Evolutionary conservation across 2,797 vertebrate genomes (phyloP).

Genomic region (Megaceryle alcyon): DNA sequence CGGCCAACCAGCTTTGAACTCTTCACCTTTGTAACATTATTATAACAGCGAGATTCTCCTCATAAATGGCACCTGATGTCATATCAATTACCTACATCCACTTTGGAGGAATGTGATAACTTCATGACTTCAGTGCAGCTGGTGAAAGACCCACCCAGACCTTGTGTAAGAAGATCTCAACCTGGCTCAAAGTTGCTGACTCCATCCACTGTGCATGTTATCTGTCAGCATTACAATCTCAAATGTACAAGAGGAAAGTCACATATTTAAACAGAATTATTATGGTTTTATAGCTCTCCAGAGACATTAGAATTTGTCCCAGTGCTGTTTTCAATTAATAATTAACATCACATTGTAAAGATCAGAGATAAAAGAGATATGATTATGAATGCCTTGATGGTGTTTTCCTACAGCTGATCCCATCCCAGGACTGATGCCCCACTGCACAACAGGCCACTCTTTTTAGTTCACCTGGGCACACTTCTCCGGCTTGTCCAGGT

Average conservation of each 20-base stretch:
- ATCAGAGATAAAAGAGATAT: background rate
- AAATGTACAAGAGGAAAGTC: background rate
- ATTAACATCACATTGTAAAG: slow-evolving; percentile 22
- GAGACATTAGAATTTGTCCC: background rate
- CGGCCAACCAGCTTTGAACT: slow-evolving; percentile 34
- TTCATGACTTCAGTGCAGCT: background rate
- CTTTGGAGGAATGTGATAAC: background rate
- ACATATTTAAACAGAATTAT: background rate
- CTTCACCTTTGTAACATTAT: background rate
- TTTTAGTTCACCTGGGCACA: background rate
- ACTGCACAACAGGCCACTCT: background rate
- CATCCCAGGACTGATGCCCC: background rate
- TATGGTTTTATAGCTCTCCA: background rate
- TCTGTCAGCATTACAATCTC: background rate
- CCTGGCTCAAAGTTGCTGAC: background rate
- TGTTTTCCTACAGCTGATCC: background rate
- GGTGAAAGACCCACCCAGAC: background rate
- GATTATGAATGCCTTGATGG: background rate
- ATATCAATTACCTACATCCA: slow-evolving; percentile 6
- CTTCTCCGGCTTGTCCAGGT: no score
- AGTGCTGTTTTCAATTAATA: background rate
- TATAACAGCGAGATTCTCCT: background rate
- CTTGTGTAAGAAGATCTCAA: background rate
- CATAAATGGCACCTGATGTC: background rate
- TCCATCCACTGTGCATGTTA: background rate